Evolutionary conservation across 2,888 invertebrate genomes (phyloP), one percentile per base, ranked within the genome.

Genomic region (Heliconius erato): DNA sequence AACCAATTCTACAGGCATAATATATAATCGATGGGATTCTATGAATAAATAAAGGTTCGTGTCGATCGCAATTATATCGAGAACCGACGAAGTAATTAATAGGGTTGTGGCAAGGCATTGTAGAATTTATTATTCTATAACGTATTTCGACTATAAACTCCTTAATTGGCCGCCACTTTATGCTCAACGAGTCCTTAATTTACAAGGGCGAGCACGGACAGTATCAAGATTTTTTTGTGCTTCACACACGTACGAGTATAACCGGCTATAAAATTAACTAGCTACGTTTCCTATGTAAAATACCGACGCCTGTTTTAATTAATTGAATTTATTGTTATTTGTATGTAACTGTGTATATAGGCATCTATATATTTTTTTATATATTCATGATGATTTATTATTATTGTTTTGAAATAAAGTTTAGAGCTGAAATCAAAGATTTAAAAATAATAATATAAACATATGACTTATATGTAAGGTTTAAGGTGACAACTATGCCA

Each of bases 61-160:
- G 74, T 82, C 44, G 68, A 83, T 74, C 82, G 83, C 84, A 77
- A 85, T 85, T 85, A 87, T 85, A 86, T 87, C 79, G 74, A 80
- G 83, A 85, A 82, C 81, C 83, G 84, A 91, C 89, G 91, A 89
- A 87, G 90, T 93, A 94, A 95, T 94, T 94, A 94, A 94, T 93
- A 93, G 91, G 91, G 89, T 90, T 91, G 92, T 91, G 89, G 91
- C 92, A 91, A 90, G 90, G 91, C 89, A 93, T 94, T 94, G 91
- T 92, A 91, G 90, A 91, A 95, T 95, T 96, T 95, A 95, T 95
- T 94, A 93, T 94, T 95, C 95, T 95, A 95, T 91, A 92, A 91
- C 94, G 91, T 91, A 92, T 93, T 92, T 91, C 89, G 92, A 91
- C 93, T 91, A 94, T 96, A 96, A 94, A 94, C 91, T 94, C 91